Conservation (phyloP, 2,888 invertebrate species). For the Phaedon cochleariae region DNA sequence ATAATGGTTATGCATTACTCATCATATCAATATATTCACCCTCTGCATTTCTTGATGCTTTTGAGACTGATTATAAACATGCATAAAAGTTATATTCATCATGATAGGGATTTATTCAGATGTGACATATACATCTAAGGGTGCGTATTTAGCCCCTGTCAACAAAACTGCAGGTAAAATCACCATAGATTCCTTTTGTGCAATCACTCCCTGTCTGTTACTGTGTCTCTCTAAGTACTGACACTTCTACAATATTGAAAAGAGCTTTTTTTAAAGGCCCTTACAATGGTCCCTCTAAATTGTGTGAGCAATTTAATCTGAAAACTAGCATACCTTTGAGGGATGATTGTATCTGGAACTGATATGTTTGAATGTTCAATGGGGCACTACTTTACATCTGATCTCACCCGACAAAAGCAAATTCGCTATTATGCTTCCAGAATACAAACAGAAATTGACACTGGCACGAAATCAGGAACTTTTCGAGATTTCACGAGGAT, state of each 20-base stretch:
- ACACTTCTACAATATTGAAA: constrained; percentile 61
- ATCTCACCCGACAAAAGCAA: constrained; percentile 53
- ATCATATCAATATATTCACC: too few species aligned
- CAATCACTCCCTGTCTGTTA: constrained; percentile 57
- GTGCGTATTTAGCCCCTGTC: constrained; percentile 51
- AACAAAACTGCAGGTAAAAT: constrained; percentile 58
- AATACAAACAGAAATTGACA: constrained; percentile 56
- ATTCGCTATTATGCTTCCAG: constrained; percentile 48
- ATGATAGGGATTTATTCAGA: constrained; percentile 43
- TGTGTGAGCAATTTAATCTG: not conserved
- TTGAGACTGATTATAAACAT: not conserved
- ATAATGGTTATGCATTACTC: too few species aligned
- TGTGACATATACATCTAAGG: constrained; percentile 49
- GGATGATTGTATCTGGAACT: constrained; percentile 50
- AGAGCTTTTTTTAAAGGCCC: constrained; percentile 56
- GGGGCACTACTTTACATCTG: constrained; percentile 52
- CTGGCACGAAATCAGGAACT: constrained; percentile 28
- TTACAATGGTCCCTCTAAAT: constrained; percentile 45
- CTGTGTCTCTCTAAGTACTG: constrained; percentile 61
- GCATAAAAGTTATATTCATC: constrained; percentile 21
- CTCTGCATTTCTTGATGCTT: not conserved
- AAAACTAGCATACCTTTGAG: not conserved
- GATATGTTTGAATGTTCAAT: constrained; percentile 58
- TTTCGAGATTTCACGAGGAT: not conserved
- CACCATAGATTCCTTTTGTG: constrained; percentile 53